Evolutionary conservation across 2,113 vertebrate species (phyloP), one percentile per base, ranked within the genome.

Genomic region (Ceyx margarethae): DNA sequence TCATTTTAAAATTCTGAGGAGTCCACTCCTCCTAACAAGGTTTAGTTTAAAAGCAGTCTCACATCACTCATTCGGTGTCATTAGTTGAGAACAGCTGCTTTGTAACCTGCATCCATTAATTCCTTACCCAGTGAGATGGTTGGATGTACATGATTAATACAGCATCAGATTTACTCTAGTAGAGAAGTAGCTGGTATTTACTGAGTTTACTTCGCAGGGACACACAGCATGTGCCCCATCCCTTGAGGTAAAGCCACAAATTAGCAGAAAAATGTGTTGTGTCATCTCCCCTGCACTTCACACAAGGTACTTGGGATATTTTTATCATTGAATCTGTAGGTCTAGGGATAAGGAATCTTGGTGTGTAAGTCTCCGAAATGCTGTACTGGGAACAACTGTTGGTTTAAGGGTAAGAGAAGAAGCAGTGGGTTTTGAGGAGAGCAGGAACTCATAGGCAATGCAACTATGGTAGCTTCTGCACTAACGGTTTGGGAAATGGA

Each of bases 211-310:
- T 22, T 21, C 23, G 72, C 62, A 74, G 60, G 80, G 25, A 67
- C 13, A 12, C 1, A 2, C 3, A 13, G 17, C 1, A 0, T 22
- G 26, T 43, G 64, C 20, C 50, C 23, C 68, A 33, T 5, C 13
- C 15, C 40, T 48, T 42, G 65, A 77, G 37, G 40, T 0, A 45
- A 21, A 72, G 17, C 11, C 21, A 25, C 3, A 33, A 57, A 71
- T 6, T 1, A 83, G 31, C 42, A 83, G 17, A 21, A 48, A 66
- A 64, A 35, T 6, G 1, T 11, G 33, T 4, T 1, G 23, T 22
- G 18, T 65, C 4, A 3, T 53, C 64, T 37, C 11, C 37, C 6
- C 46, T 15, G 3, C 28, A 5, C 23, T 23, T 69, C 72, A 69
- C 51, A 29, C 35, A 7, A 0, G 6, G 26, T 12, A 37, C 6